A percentile compares a stretch with the other conserved stretches of the same genome.
These are phyloP conservation scores for Ectemnius lituratus DNA, from an alignment of 2,888 invertebrate genomes.

Conservation along the genomic window DNA sequence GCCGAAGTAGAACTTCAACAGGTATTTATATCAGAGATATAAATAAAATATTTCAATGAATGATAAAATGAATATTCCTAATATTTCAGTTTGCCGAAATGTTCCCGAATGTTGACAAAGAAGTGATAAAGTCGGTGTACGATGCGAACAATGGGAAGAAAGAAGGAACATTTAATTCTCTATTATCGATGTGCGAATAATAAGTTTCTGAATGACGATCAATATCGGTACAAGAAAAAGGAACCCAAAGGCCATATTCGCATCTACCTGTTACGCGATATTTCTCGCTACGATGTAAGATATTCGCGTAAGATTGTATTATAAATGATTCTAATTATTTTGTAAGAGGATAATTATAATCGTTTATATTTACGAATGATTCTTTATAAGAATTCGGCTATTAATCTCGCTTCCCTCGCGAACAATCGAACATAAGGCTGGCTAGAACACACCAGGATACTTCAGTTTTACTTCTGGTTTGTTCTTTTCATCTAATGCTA, in stretches of 20 bases:
- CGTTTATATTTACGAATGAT: no score
- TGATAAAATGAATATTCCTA: constrained; percentile 54
- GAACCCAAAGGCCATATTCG: constrained; percentile 66
- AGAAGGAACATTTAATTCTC: constrained; percentile 92
- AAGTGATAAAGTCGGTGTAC: constrained; percentile 93
- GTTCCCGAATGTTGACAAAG: constrained; percentile 97
- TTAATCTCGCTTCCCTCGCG: no score
- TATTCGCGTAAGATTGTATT: constrained; percentile 62
- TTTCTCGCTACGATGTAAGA: constrained; percentile 66
- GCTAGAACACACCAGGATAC: constrained; percentile 15
- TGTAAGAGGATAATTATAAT: no score
- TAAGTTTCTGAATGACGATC: constrained; percentile 38
- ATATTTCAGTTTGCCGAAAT: constrained; percentile 90
- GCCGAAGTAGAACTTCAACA: constrained; percentile 83
- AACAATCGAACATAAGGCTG: not conserved
- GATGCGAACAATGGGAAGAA: constrained; percentile 94
- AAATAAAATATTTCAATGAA: constrained; percentile 24
- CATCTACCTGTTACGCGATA: constrained; percentile 67
- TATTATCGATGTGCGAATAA: constrained; percentile 92
- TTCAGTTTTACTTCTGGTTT: not conserved
- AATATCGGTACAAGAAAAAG: constrained; percentile 20
- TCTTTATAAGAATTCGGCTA: no score
- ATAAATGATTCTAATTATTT: no score
- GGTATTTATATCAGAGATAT: constrained; percentile 73
- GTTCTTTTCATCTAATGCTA: not conserved